These are phyloP conservation scores for Zaprionus vittiger DNA, from an alignment of 1,140 invertebrate genomes.

Conservation along the genomic window DNA sequence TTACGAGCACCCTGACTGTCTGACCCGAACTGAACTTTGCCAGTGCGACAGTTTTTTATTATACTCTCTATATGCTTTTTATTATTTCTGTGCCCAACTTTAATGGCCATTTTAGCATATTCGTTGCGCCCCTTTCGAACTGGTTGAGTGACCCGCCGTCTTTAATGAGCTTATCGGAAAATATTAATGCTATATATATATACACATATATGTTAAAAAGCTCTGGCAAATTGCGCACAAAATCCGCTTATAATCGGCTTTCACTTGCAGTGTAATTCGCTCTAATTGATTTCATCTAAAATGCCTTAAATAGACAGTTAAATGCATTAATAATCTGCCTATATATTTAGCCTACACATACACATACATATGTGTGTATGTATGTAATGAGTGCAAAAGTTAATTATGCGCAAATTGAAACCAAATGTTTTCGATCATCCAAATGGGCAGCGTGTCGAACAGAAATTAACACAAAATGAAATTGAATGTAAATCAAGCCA, in stretches of 20 bases:
- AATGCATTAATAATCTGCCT: neutral
- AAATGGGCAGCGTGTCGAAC: slow-evolving; percentile 44
- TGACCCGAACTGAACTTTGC: slow-evolving; percentile 7
- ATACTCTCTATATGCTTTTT: neutral
- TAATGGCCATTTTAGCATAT: slow-evolving; percentile 11
- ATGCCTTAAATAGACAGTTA: neutral
- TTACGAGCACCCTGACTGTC: slow-evolving; percentile 1
- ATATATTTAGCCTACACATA: neutral
- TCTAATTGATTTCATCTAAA: slow-evolving; percentile 18
- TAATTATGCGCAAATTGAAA: slow-evolving; percentile 60
- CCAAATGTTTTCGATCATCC: slow-evolving; percentile 57
- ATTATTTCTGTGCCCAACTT: slow-evolving; percentile 5
- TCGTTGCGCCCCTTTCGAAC: neutral
- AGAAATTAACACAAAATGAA: slow-evolving; percentile 44
- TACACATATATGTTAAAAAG: neutral
- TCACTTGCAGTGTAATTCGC: slow-evolving; percentile 1
- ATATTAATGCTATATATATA: neutral
- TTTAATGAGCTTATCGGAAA: slow-evolving; percentile 30
- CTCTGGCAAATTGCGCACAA: slow-evolving; percentile 14
- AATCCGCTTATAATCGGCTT: slow-evolving; percentile 27
- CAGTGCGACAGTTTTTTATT: slow-evolving; percentile 4
- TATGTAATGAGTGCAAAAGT: slow-evolving; percentile 29
- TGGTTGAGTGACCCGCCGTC: slow-evolving; percentile 26
- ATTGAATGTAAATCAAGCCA: slow-evolving; percentile 47
- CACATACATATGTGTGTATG: neutral